Base-by-base conservation (phyloP, 2,113 vertebrate species). In the Cathartes aura region DNA sequence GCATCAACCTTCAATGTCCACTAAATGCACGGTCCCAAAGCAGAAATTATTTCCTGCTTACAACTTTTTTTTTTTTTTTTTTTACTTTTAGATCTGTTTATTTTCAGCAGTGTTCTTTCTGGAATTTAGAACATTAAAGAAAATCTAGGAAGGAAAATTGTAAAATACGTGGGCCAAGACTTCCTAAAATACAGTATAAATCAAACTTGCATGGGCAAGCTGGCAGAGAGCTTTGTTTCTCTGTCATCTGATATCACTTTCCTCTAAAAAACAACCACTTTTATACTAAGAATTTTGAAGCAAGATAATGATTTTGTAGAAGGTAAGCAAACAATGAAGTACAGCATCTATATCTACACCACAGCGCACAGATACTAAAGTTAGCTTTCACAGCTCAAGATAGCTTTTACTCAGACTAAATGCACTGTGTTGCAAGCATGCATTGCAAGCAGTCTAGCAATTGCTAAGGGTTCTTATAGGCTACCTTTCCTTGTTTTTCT, bases 391-490 rank as follows among this genome's bases (percentile, higher is more conserved):
- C 13, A 63, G 20, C 9, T 9, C 45, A 40, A 23, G 40, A 19
- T 1, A 58, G 38, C 12, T 84, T 73, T 90, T 27, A 38, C 32
- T 64, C 21, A 19, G 59, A 32, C 29, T 75, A 82, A 79, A 64
- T 27, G n/a, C 9, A 8, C 5, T 52, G 12, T 18, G 5, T 23
- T 56, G 9, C 34, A 91, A 82, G 18, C 10, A 30, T 12, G 5
- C 20, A 14, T 16, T 56, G 42, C n/a, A 92, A 82, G 45, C 12
- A 60, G 32, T 19, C 45, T 13, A 45, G n/a, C 12, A 85, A 53
- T 53, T 0, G 0, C 12, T 32, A 47, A 3, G 1, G 9, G 55
- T 86, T 84, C 52, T 59, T 42, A 24, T 10, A 45, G 9, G 11
- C 9, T n/a, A 5, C 12, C 15, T 89, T 45, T 78, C 36, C n/a